Conservation (phyloP, 2,797 vertebrate genomes). For the Oryzias sinensis region DNA sequence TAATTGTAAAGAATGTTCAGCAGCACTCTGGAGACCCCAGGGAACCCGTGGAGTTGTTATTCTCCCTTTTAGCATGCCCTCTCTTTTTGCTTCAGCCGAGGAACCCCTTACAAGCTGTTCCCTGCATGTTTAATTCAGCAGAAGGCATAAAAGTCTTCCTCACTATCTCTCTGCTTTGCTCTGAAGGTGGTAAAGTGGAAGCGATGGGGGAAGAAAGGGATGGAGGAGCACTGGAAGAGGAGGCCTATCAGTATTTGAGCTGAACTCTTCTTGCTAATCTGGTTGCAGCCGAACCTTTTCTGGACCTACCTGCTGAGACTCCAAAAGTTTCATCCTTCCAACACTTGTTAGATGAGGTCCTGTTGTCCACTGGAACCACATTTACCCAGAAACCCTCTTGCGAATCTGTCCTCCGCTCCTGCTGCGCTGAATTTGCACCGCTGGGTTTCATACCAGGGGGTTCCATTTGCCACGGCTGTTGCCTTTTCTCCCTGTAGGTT, state of each 20-base stretch:
- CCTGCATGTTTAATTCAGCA: conserved; percentile 76
- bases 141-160: conserved; percentile 64
- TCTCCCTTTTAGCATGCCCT: conserved; percentile 24
- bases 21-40: conserved; percentile 33
- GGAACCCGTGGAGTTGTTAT: conserved; percentile 31
- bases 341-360: conserved; percentile 24
- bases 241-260: conserved; percentile 62
- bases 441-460: conserved; percentile 33
- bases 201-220: background rate
- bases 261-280: conserved; percentile 66
- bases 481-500: conserved; percentile 13
- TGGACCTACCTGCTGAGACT: conserved; percentile 47
- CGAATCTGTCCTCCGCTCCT: conserved; percentile 14
- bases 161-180: conserved; percentile 54
- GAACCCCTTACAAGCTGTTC: conserved; percentile 54
- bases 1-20: conserved; percentile 55
- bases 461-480: conserved; percentile 27
- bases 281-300: conserved; percentile 52
- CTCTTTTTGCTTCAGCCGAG: conserved; percentile 32
- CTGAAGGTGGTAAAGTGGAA: conserved; percentile 20
- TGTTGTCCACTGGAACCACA: conserved; percentile 34
- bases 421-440: conserved; percentile 22
- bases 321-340: conserved; percentile 43
- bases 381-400: conserved; percentile 31
- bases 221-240: conserved; percentile 20